These are phyloP conservation scores for Rafetus swinhoei DNA, from an alignment of 2,113 vertebrate species.

Conservation along the genomic window DNA sequence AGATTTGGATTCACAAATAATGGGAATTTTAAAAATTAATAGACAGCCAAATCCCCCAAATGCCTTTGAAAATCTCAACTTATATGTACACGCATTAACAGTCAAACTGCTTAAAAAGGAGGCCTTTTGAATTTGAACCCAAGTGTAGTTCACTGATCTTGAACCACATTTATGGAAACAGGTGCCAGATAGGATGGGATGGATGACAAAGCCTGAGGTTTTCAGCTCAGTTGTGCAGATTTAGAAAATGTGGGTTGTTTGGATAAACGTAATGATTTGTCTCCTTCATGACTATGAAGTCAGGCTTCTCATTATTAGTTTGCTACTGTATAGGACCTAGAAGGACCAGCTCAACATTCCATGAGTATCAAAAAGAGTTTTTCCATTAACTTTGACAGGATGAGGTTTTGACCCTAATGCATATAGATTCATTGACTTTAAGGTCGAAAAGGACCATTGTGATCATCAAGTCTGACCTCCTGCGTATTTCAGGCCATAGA, in stretches of 20 bases:
- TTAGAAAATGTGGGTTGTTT: not conserved
- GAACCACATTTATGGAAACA: not conserved
- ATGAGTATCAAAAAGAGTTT: not conserved
- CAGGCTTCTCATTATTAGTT: not conserved
- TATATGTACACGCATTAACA: accelerated
- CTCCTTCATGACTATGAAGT: not conserved
- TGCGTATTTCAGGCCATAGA: not conserved
- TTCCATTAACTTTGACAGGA: not conserved
- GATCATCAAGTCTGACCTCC: not conserved
- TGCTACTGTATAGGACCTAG: accelerated
- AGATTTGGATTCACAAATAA: not conserved
- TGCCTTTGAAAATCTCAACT: not conserved
- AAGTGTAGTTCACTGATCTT: not conserved
- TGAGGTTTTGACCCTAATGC: not conserved
- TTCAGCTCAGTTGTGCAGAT: not conserved
- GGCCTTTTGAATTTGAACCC: not conserved
- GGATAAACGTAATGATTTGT: not conserved
- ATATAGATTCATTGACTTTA: not conserved
- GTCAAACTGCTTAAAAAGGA: accelerated
- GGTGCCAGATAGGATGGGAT: not conserved
- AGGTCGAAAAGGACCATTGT: not conserved
- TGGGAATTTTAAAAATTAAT: not conserved
- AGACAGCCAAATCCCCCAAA: not conserved
- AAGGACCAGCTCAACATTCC: not conserved
- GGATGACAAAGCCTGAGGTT: not conserved